phyloP scores from a whole-genome alignment of 2,797 vertebrate genomes.

The Acipenser oxyrinchus region DNA sequence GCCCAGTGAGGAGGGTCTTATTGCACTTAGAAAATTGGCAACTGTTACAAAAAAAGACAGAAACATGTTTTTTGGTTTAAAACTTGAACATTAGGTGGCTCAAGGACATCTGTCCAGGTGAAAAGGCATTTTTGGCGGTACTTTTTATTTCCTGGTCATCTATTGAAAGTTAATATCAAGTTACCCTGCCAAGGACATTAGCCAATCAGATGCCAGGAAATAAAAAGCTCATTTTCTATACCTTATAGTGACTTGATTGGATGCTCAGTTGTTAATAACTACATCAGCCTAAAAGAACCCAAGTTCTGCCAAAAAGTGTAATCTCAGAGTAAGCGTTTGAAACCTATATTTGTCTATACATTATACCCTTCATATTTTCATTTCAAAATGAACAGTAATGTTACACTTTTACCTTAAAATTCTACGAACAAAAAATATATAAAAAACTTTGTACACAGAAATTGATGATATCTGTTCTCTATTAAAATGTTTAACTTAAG shows the following conservation, averaged over 20 bases:
- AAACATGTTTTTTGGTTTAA: too few relatives aligned
- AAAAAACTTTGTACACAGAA: conserved; percentile 81
- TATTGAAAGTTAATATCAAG: too few relatives aligned
- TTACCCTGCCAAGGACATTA: too few relatives aligned
- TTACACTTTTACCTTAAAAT: conserved; percentile 53
- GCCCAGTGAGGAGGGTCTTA: too few relatives aligned
- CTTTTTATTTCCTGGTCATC: too few relatives aligned
- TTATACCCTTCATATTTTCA: conserved; percentile 35
- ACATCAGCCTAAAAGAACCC: conserved; percentile 32
- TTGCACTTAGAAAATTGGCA: too few relatives aligned
- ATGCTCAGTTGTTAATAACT: conserved; percentile 7
- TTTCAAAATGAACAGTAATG: conserved; percentile 45
- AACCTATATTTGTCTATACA: conserved; percentile 18
- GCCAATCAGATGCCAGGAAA: too few relatives aligned
- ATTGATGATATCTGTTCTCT: conserved; percentile 99
- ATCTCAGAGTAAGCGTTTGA: conserved; percentile 10
- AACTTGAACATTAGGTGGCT: too few relatives aligned
- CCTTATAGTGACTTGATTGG: conserved; percentile 30
- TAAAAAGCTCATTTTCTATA: not conserved
- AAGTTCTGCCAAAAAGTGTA: conserved; percentile 52
- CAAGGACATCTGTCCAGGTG: too few relatives aligned
- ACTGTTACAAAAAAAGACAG: too few relatives aligned
- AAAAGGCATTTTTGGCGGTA: too few relatives aligned
- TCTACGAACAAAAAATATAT: conserved; percentile 43
- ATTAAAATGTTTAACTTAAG: conserved; percentile 87